These are phyloP conservation scores for Phenganax subtilis DNA, from an alignment of 92 coral and sea anemone species.

Conservation along the genomic window DNA sequence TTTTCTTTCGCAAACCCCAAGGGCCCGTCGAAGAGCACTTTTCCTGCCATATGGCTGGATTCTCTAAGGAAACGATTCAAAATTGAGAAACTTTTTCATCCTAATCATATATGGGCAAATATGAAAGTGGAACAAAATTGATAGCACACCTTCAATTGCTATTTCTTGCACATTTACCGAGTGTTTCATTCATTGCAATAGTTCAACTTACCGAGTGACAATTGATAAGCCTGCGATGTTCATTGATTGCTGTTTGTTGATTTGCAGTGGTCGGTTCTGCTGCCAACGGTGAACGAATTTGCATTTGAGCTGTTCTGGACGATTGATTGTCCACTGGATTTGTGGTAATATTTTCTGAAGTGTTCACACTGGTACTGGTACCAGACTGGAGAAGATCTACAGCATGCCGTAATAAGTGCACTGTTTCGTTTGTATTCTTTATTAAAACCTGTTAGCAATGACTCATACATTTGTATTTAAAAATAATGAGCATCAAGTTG, in stretches of 20 bases:
- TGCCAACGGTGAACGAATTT: neutral
- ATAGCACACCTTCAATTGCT: neutral
- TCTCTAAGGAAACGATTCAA: neutral
- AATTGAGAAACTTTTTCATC: neutral
- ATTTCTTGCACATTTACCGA: neutral
- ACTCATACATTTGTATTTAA: no score
- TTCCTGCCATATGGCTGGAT: constrained; percentile 11
- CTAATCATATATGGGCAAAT: neutral
- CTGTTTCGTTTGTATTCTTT: neutral
- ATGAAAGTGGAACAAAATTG: neutral
- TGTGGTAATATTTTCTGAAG: neutral
- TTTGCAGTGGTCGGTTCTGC: neutral
- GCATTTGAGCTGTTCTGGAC: neutral
- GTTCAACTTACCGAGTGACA: constrained; percentile 3
- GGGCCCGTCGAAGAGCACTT: neutral
- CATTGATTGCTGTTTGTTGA: neutral
- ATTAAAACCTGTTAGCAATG: no score
- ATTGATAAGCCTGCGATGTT: constrained; percentile 7
- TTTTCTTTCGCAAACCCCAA: neutral
- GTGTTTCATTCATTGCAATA: neutral
- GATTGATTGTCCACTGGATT: neutral
- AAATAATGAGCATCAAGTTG: no score
- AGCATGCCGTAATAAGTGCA: neutral
- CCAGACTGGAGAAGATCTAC: neutral
- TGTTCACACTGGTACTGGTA: neutral